Conservation (phyloP, 2,888 invertebrate genomes). For the Frankliniella fusca region DNA sequence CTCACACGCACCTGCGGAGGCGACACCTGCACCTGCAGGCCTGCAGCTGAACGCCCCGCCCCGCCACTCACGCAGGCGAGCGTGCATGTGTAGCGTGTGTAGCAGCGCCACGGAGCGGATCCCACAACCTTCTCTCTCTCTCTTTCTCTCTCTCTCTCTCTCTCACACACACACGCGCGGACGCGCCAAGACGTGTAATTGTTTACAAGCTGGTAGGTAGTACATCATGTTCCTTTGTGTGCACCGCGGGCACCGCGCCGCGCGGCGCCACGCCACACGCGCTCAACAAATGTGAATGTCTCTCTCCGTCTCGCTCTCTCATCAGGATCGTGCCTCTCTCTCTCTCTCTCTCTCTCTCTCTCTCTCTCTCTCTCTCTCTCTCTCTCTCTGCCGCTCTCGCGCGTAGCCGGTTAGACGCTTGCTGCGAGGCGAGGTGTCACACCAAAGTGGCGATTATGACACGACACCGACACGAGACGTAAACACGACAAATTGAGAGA, state of each 20-base stretch:
- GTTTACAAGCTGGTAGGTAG: constrained; percentile 19
- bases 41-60: too few relatives aligned
- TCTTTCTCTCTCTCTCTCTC: not conserved
- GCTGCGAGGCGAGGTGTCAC: too few relatives aligned
- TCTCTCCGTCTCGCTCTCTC: not conserved
- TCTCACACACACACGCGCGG: not conserved
- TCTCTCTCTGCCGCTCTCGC: too few relatives aligned
- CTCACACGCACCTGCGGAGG: too few relatives aligned
- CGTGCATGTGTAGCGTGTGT: constrained; percentile 3
- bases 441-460: too few relatives aligned
- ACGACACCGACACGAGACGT: too few relatives aligned
- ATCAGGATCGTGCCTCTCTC: not conserved
- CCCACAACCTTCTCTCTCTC: not conserved
- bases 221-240: constrained; percentile 15
- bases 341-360: not conserved
- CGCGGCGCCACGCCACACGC: not conserved
- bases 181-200: constrained; percentile 22
- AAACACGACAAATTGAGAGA: too few relatives aligned
- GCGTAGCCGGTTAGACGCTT: not conserved
- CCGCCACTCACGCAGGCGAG: not conserved
- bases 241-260: not conserved
- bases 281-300: too few relatives aligned
- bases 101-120: not conserved
- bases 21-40: too few relatives aligned
- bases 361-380: not conserved